Evolutionary conservation across 2,113 vertebrate genomes (phyloP).

Genomic region (Macrotus californicus): DNA sequence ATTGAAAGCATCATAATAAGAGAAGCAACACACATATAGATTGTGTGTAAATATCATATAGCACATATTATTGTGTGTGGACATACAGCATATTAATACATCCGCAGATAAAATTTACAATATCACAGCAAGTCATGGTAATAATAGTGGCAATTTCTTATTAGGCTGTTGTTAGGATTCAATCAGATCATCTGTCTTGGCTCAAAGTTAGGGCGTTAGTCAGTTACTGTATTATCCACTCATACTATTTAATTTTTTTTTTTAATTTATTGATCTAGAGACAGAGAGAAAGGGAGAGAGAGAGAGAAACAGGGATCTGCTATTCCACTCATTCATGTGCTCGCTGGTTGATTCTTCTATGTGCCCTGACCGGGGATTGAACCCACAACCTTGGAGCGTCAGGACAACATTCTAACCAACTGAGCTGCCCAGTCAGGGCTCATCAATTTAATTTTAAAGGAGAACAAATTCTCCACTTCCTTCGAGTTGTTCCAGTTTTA

Average conservation of each 20-base stretch:
- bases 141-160: rapidly evolving
- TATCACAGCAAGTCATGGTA: not conserved
- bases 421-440: not conserved
- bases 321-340: too few relatives aligned
- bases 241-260: not conserved
- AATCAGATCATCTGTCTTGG: not conserved
- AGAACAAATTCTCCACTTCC: not conserved
- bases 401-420: not conserved
- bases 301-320: not conserved
- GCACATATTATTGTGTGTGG: too few relatives aligned
- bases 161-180: not conserved
- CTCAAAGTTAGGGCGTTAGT: not conserved
- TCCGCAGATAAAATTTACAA: not conserved
- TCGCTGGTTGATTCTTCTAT: too few relatives aligned
- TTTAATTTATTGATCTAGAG: not conserved
- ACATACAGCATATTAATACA: not conserved
- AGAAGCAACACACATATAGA: rapidly evolving
- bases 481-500: not conserved
- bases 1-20: not conserved
- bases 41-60: not conserved
- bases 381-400: not conserved
- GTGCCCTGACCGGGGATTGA: not conserved
- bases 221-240: too few relatives aligned
- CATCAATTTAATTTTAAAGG: not conserved
- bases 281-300: not conserved